Evolutionary conservation across 2,113 vertebrate species (phyloP).

Genomic region (Abramis brama): DNA sequence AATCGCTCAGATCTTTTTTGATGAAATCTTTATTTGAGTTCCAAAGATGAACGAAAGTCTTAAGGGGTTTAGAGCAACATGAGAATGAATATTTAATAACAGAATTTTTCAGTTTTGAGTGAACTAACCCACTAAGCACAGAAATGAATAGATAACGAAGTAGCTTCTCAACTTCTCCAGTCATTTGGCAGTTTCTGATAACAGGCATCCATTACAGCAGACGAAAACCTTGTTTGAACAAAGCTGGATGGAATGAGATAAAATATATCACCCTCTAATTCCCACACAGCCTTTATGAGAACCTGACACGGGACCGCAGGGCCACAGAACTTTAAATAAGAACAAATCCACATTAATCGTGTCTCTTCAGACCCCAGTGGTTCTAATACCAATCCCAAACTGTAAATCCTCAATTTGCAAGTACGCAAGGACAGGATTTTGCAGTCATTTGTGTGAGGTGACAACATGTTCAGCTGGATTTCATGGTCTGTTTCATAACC

Average conservation of each 20-base stretch:
- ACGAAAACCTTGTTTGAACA: not conserved
- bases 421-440: slow-evolving; percentile 2
- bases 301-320: not conserved
- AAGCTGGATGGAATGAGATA: not conserved
- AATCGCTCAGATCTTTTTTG: too few relatives aligned
- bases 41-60: too few relatives aligned
- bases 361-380: slow-evolving; percentile 2
- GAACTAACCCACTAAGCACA: too few relatives aligned
- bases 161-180: not conserved
- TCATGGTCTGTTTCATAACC: not conserved
- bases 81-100: too few relatives aligned
- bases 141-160: not conserved
- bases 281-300: not conserved
- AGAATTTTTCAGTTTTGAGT: too few relatives aligned
- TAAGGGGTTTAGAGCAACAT: too few relatives aligned
- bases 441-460: slow-evolving; percentile 6
- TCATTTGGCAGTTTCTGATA: slow-evolving; percentile 1
- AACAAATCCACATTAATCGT: slow-evolving; percentile 39
- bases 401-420: slow-evolving; percentile 14
- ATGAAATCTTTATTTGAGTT: too few relatives aligned
- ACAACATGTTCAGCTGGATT: slow-evolving; percentile 27
- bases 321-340: slow-evolving; percentile 14
- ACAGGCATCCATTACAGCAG: not conserved
- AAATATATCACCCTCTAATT: not conserved
- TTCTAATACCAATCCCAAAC: not conserved